phyloP scores from a whole-genome alignment of 2,113 vertebrate species.

The Rallus limicola region DNA sequence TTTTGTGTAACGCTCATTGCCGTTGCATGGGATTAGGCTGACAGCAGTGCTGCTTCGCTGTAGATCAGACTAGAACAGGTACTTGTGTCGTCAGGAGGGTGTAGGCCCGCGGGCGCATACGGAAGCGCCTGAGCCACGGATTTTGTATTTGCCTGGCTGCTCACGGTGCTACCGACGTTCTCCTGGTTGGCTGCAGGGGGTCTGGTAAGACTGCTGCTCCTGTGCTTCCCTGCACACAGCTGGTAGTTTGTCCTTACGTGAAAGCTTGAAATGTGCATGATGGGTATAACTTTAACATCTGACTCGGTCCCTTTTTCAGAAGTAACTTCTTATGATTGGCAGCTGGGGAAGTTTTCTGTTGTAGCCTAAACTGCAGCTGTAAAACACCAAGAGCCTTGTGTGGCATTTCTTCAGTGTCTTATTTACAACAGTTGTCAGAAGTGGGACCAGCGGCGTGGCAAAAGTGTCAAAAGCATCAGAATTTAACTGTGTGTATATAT shows the following conservation, averaged over 20 bases:
- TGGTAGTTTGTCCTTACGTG: background rate
- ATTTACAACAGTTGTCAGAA: background rate
- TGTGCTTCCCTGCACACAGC: background rate
- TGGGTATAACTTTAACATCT: background rate
- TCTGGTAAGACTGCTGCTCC: background rate
- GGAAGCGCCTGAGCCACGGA: background rate
- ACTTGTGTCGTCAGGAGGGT: background rate
- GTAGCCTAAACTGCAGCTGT: background rate
- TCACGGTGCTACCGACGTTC: background rate
- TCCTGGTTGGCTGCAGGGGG: background rate
- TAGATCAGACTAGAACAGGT: background rate
- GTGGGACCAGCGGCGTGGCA: background rate
- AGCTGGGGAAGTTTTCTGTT: background rate
- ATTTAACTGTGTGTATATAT: background rate
- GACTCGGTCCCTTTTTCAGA: background rate
- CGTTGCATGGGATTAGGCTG: background rate
- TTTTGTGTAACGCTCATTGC: background rate
- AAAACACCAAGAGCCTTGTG: background rate
- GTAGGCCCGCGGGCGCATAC: fast-evolving
- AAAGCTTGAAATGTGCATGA: background rate
- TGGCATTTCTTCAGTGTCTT: background rate
- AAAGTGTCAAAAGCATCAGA: background rate
- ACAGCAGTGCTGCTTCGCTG: background rate
- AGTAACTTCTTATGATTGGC: background rate
- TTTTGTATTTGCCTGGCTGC: background rate